Conservation (phyloP, 1,140 invertebrate species). For the Ceratina japonica region DNA sequence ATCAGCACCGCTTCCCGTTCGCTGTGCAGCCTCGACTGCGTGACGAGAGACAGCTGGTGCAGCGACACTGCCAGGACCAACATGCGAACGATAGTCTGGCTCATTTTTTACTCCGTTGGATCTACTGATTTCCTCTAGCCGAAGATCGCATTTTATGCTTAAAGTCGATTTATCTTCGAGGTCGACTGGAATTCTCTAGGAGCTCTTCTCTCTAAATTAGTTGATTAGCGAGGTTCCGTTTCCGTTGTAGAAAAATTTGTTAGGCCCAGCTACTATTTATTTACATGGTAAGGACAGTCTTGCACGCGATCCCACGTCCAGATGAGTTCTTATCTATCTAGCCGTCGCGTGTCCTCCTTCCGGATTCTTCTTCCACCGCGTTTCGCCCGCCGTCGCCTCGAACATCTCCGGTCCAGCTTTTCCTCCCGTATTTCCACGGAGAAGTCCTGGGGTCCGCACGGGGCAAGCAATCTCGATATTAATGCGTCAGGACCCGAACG, state of each 20-base stretch:
- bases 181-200: neutral
- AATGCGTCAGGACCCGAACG: conserved; percentile 13
- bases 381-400: neutral
- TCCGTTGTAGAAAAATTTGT: conserved; percentile 2
- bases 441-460: neutral
- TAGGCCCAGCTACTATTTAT: conserved; percentile 6
- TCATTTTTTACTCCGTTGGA: conserved; percentile 57
- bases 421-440: no score
- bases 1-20: conserved; percentile 73
- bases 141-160: conserved; percentile 35
- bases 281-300: neutral
- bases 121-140: conserved; percentile 6
- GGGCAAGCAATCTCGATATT: conserved; percentile 36
- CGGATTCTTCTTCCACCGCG: no score
- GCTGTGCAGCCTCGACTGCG: conserved; percentile 49
- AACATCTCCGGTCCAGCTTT: neutral
- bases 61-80: conserved; percentile 55
- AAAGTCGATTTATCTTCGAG: neutral
- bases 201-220: neutral
- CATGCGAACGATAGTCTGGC: conserved; percentile 41
- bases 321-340: no score
- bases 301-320: neutral
- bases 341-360: no score
- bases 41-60: conserved; percentile 38
- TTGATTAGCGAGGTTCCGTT: neutral